These are phyloP conservation scores for Oryctes rhinoceros DNA, from an alignment of 1,140 invertebrate species.

Conservation along the genomic window DNA sequence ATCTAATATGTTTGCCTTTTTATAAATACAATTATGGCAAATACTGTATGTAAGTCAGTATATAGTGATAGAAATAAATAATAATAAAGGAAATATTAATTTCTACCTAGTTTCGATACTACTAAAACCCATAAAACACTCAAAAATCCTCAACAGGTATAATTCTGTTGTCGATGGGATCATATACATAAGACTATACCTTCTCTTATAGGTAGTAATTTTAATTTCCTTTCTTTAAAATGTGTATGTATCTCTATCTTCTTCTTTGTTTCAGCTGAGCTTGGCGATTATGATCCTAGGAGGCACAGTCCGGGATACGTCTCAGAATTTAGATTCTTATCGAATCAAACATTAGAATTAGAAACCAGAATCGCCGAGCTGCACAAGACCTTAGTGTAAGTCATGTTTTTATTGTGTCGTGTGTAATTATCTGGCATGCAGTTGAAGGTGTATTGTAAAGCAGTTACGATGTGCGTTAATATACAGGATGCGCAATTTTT, in stretches of 20 bases:
- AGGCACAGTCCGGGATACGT: constrained; percentile 91
- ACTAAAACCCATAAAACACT: too few species aligned
- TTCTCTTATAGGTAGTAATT: too few species aligned
- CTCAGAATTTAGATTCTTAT: constrained; percentile 95
- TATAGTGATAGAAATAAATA: too few species aligned
- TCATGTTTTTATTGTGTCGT: constrained; percentile 45
- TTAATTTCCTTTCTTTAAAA: too few species aligned
- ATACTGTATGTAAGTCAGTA: too few species aligned
- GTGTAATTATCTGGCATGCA: background rate
- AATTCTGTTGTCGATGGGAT: too few species aligned
- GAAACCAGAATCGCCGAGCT: constrained; percentile 89
- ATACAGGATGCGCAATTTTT: background rate
- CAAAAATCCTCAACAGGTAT: too few species aligned
- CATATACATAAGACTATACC: too few species aligned
- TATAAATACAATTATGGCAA: too few species aligned
- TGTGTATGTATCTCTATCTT: background rate
- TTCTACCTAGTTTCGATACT: too few species aligned
- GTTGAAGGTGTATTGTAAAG: background rate
- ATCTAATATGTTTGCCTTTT: too few species aligned
- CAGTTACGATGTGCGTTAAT: background rate
- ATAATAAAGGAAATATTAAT: too few species aligned
- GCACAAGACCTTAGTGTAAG: constrained; percentile 86
- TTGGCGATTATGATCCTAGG: constrained; percentile 94
- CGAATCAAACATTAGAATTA: constrained; percentile 91
- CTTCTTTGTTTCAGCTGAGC: constrained; percentile 79